Base-by-base conservation (phyloP, 2,888 invertebrate genomes). In the Phaedon cochleariae region DNA sequence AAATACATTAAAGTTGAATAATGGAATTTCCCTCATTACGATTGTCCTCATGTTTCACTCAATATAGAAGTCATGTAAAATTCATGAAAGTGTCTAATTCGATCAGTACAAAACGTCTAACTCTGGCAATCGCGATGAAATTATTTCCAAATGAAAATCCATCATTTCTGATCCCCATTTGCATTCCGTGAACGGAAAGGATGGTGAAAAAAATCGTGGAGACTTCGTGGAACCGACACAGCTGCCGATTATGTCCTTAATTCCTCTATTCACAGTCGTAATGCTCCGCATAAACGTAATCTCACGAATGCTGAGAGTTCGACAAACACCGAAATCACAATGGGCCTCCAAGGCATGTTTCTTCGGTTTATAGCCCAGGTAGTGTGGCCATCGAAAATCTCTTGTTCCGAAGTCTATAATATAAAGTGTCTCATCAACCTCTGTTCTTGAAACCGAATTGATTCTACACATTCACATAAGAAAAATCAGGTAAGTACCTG, bases 211-310 rank as follows among this genome's bases (percentile, higher is more conserved):
- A 21, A 26, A 26, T 57, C 4, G 1, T 7, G 15, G 45, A 60
- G 52, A 60, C 51, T 31, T 54, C 59, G 58, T 49, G 53, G 65
- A 65, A 65, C 52, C 55, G 58, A 58, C 58, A 58, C 65, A 65
- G 65, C 61, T 61, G 65, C 61, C 57, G 51, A 65, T 65, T 65
- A 65, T 15, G 52, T 62, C 48, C 29, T 49, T 65, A 68, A 65
- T 68, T 60, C 68, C 65, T 57, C 60, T 65, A 63, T 67, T 67
- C 62, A 67, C 63, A 58, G 31, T 46, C 61, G 62, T 69, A 69
- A 69, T 69, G 54, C 66, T 59, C 54, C 29, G 55, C 60, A 64
- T 61, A 62, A 64, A 63, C 59, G 61, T 66, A 66, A 66, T 64
- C 69, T 64, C 69, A 69, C 69, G 69, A 62, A 65, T 59, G 55